Percentiles rank a stretch among this genome's conserved stretches.
phyloP scores from a whole-genome alignment of 2,797 vertebrate genomes.

The Epinephelus malabaricus region DNA sequence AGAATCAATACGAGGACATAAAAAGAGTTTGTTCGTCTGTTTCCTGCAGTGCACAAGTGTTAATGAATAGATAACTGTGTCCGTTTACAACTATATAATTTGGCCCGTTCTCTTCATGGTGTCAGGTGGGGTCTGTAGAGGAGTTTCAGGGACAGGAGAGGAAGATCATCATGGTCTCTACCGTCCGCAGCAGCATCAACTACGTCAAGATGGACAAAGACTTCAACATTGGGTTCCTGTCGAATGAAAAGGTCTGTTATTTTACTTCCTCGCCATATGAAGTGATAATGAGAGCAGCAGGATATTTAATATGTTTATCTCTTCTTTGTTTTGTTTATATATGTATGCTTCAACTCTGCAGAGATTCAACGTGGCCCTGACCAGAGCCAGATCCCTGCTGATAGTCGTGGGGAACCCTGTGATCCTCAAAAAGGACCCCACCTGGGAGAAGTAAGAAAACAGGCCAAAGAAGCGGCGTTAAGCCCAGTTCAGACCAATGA shows the following conservation, averaged over 20 bases:
- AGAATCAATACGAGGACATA: not conserved
- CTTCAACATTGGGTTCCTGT: slow-evolving; percentile 94
- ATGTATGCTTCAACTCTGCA: slow-evolving; percentile 65
- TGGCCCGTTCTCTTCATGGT: not conserved
- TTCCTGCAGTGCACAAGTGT: not conserved
- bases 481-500: no score
- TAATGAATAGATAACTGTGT: not conserved
- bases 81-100: not conserved
- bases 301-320: not conserved
- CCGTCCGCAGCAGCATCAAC: slow-evolving; percentile 89
- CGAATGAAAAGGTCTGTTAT: slow-evolving; percentile 90
- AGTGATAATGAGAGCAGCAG: not conserved
- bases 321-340: not conserved
- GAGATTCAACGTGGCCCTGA: slow-evolving; percentile 96
- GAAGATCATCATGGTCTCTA: slow-evolving; percentile 92
- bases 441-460: slow-evolving; percentile 89
- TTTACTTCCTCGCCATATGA: not conserved
- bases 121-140: slow-evolving; percentile 95
- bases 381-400: slow-evolving; percentile 93
- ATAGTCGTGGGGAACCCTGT: slow-evolving; percentile 93
- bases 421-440: slow-evolving; percentile 89
- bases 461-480: not conserved
- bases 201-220: slow-evolving; percentile 90
- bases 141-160: slow-evolving; percentile 97
- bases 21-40: not conserved